Base-by-base conservation (phyloP, 1,140 invertebrate genomes). In the Lordiphosa clarofinis region DNA sequence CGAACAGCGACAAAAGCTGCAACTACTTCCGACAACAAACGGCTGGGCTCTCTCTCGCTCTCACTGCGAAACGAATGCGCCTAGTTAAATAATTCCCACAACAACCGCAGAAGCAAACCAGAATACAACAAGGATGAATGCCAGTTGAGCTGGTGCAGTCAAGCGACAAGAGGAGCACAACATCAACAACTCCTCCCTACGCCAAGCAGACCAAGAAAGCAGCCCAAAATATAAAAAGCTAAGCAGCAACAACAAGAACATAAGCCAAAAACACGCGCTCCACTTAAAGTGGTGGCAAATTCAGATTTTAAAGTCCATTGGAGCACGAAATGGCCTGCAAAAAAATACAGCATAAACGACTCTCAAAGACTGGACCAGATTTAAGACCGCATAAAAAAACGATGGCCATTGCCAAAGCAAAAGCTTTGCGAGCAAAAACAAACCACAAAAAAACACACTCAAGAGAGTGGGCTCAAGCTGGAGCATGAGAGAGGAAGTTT, bases 31-130 rank as follows among this genome's bases (percentile, higher is more conserved):
- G 64, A 61, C 59, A 57, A 58, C 58, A 67, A 50, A 13, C 15
- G 46, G 31, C 54, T 61, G 48, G n/a, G 40, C 48, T 40, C 53
- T 42, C 37, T 35, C 15, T 21, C 6, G 12, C 13, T 46, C 43
- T 75, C 43, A 58, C 15, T 46, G 37, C 60, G 39, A 63, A 68
- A 72, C 58, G 36, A 69, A 82, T 75, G 59, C 39, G 71, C 62
- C 76, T 72, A 72, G 71, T 73, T 75, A 66, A 81, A 75, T 72
- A 72, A 73, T 65, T 82, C 56, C 53, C 65, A 56, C 55, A 69
- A 64, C 48, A 64, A 59, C 54, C 64, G 50, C 58, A 68, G 50
- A 54, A 43, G 46, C 47, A 36, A 40, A 31, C 35, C 55, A 70
- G 55, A 54, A 40, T 37, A 42, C 15, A 15, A 15, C 42, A 70